phyloP scores from a whole-genome alignment of 2,113 vertebrate genomes.

The Crocuta crocuta region DNA sequence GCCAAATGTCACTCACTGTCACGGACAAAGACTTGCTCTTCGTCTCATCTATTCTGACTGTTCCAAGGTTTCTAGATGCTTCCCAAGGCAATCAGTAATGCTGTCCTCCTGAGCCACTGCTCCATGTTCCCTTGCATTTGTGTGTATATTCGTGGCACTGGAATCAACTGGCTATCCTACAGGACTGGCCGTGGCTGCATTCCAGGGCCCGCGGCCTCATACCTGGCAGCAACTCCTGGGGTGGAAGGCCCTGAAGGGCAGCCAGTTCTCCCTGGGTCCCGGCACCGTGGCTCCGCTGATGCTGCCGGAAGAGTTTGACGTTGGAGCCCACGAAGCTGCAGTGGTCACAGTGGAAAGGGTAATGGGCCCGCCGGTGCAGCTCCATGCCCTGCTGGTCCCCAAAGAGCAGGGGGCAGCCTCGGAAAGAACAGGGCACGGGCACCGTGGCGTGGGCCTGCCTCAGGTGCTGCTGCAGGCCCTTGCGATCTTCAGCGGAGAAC shows the following conservation, averaged over 20 bases:
- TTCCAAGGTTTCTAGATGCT: constrained; percentile 10
- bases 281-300: constrained; percentile 82
- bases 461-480: constrained; percentile 86
- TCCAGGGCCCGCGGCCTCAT: constrained; percentile 16
- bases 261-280: constrained; percentile 44
- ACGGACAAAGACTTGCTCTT: neutral
- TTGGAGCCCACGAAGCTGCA: constrained; percentile 89
- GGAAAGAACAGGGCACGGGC: constrained; percentile 86
- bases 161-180: neutral
- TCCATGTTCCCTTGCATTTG: neutral
- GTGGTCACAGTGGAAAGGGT: constrained; percentile 90
- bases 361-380: constrained; percentile 86
- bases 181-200: neutral
- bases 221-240: constrained; percentile 67
- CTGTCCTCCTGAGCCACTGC: neutral
- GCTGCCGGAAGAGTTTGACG: constrained; percentile 88
- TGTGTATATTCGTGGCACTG: neutral
- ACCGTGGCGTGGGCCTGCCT: constrained; percentile 79
- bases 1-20: neutral
- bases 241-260: neutral
- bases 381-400: constrained; percentile 88
- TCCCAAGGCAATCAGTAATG: neutral
- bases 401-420: constrained; percentile 87
- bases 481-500: constrained; percentile 84
- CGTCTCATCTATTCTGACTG: neutral